A percentile compares a stretch with the other conserved stretches of the same genome.
These are phyloP conservation scores for Orchestes rusci DNA, from an alignment of 2,888 invertebrate genomes.

Conservation along the genomic window DNA sequence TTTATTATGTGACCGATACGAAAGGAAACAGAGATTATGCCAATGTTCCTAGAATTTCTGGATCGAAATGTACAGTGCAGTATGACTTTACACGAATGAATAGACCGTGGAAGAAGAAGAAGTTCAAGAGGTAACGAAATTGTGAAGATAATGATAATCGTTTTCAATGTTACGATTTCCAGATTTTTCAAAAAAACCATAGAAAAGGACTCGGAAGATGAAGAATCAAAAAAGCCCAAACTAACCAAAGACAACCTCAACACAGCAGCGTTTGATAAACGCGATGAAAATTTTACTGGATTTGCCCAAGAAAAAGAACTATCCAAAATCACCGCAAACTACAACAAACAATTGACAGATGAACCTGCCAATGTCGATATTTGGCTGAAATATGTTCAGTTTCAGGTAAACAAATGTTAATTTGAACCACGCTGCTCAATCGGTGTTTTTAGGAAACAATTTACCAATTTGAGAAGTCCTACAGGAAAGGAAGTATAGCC, in stretches of 20 bases:
- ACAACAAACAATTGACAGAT: constrained; percentile 48
- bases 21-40: too few relatives aligned
- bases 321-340: constrained; percentile 46
- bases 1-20: too few relatives aligned
- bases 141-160: too few relatives aligned
- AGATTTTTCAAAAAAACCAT: too few relatives aligned
- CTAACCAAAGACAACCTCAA: constrained; percentile 33
- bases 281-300: constrained; percentile 32
- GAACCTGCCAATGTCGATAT: constrained; percentile 48
- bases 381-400: constrained; percentile 55
- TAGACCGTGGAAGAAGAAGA: too few relatives aligned
- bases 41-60: too few relatives aligned
- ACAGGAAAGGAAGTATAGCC: constrained; percentile 40
- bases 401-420: constrained; percentile 40
- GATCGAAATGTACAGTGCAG: too few relatives aligned
- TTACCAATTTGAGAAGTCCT: constrained; percentile 43
- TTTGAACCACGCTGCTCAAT: background rate
- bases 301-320: constrained; percentile 47
- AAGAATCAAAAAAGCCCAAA: constrained; percentile 25
- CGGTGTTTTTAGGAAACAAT: constrained; percentile 37
- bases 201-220: constrained; percentile 14
- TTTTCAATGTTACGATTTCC: too few relatives aligned
- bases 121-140: too few relatives aligned
- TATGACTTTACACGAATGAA: too few relatives aligned
- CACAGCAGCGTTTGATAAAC: constrained; percentile 23